phyloP scores from a whole-genome alignment of 2,888 invertebrate species.

The Xestoiulus laeticollis region DNA sequence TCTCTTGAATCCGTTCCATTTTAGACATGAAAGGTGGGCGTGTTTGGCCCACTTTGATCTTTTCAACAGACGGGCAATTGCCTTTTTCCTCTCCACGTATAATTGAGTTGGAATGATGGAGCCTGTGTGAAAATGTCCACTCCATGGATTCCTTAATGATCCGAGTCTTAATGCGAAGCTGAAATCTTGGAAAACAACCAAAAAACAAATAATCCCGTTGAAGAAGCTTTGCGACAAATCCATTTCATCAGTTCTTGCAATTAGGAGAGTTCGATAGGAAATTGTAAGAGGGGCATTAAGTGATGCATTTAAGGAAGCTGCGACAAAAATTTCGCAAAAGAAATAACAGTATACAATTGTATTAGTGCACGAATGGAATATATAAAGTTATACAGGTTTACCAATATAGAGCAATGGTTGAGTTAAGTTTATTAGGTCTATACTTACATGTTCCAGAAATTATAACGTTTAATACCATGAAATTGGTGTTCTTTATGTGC shows the following conservation, averaged over 20 bases:
- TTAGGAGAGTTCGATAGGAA: constrained; percentile 3
- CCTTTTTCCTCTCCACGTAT: constrained; percentile 34
- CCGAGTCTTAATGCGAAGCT: constrained; percentile 35
- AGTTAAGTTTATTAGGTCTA: too few relatives aligned
- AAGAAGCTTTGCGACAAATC: constrained; percentile 38
- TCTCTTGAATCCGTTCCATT: background rate
- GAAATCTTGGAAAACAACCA: constrained; percentile 43
- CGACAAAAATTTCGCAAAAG: background rate
- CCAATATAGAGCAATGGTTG: too few relatives aligned
- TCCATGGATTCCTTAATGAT: constrained; percentile 40
- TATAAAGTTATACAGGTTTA: too few relatives aligned
- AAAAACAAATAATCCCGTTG: constrained; percentile 34
- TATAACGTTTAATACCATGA: too few relatives aligned
- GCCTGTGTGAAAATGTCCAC: constrained; percentile 43
- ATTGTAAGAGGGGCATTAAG: constrained; percentile 29
- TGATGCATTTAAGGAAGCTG: background rate
- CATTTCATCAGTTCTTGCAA: constrained; percentile 17
- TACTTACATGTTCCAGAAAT: too few relatives aligned
- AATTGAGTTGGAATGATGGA: constrained; percentile 35
- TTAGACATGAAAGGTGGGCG: background rate
- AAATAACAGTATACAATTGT: background rate
- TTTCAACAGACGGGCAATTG: background rate
- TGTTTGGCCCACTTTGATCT: background rate
- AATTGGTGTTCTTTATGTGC: too few relatives aligned
- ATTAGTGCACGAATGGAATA: too few relatives aligned